Conservation (phyloP, 1,140 invertebrate genomes). For the Globodera rostochiensis region DNA sequence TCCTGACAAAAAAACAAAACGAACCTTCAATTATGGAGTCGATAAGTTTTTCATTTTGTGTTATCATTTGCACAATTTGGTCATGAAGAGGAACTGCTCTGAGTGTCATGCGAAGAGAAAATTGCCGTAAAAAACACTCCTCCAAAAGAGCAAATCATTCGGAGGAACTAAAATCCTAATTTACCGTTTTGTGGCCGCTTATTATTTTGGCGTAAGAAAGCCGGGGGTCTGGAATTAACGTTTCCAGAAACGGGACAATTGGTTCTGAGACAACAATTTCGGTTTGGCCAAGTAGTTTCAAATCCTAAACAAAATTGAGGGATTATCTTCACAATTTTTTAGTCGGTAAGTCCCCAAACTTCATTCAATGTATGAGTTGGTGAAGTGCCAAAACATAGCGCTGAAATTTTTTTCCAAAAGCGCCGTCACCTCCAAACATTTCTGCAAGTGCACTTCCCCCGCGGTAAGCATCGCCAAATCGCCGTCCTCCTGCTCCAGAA, state of each 20-base stretch:
- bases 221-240: constrained; percentile 74
- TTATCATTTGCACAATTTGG: constrained; percentile 77
- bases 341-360: constrained; percentile 9
- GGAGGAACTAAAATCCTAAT: constrained; percentile 4
- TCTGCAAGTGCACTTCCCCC: constrained; percentile 94
- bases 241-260: constrained; percentile 94
- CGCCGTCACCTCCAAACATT: constrained; percentile 72
- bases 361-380: not conserved
- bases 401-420: not conserved
- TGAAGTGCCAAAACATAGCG: not conserved
- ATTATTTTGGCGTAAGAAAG: constrained; percentile 50
- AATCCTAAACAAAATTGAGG: constrained; percentile 70
- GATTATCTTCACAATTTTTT: not conserved
- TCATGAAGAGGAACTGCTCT: constrained; percentile 79
- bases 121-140: constrained; percentile 75
- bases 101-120: constrained; percentile 76
- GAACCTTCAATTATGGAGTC: constrained; percentile 71
- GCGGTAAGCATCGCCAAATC: constrained; percentile 93
- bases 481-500: constrained; percentile 76
- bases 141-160: constrained; percentile 61
- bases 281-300: constrained; percentile 66
- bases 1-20: constrained; percentile 44
- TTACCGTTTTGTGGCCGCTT: constrained; percentile 47
- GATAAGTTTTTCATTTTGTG: constrained; percentile 80
- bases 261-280: constrained; percentile 85